Conservation (phyloP, 2,797 vertebrate species). For the Phoxinus dragarum region DNA sequence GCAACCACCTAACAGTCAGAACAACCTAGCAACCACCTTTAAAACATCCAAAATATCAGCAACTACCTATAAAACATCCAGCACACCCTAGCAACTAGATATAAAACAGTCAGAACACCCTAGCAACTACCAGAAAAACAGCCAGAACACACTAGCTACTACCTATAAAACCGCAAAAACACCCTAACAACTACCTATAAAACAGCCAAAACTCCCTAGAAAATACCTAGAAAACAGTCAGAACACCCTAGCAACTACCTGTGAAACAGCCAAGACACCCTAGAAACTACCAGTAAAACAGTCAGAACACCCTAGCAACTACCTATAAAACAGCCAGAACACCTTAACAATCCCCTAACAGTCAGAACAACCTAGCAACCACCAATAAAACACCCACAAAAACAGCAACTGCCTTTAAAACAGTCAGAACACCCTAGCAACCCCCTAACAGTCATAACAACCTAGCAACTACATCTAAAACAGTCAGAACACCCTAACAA, state of each 20-base stretch:
- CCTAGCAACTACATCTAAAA: not conserved
- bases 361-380: too few relatives aligned
- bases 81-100: not conserved
- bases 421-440: not conserved
- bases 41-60: not conserved
- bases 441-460: too few relatives aligned
- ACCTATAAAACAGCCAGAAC: not conserved
- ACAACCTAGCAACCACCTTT: not conserved
- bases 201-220: not conserved
- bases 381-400: not conserved
- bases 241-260: not conserved
- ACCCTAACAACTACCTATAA: too few relatives aligned
- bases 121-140: rapidly evolving
- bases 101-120: not conserved
- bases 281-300: not conserved
- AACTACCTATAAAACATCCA: not conserved
- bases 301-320: not conserved
- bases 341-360: not conserved
- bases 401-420: not conserved
- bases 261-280: not conserved
- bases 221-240: not conserved
- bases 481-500: not conserved
- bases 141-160: not conserved
- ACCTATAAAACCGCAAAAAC: not conserved
- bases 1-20: not conserved